Percentiles rank a stretch among this genome's conserved stretches.
Conservation (phyloP, 2,797 vertebrate species). For the Gallinago solitaria region DNA sequence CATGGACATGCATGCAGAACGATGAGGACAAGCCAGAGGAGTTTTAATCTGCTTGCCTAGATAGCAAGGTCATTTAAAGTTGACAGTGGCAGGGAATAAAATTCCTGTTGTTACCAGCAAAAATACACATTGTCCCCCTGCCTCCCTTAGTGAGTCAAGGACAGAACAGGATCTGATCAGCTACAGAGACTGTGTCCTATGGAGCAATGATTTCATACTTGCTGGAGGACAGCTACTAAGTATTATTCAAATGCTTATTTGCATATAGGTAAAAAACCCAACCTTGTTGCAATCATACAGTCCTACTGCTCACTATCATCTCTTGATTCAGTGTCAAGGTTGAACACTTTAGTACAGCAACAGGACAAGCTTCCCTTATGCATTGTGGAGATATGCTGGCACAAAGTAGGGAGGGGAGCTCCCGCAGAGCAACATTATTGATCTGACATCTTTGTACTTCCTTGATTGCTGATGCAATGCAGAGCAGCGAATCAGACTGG, state of each 20-base stretch:
- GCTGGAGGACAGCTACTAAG: neutral
- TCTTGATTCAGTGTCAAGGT: neutral
- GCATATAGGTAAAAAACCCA: neutral
- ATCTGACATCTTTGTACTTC: neutral
- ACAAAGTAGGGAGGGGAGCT: neutral
- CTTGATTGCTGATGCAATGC: neutral
- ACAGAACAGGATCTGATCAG: neutral
- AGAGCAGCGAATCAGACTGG: neutral
- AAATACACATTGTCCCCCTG: neutral
- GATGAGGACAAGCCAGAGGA: neutral
- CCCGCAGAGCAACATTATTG: neutral
- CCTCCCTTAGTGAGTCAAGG: neutral
- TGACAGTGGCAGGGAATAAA: neutral
- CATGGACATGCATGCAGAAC: neutral
- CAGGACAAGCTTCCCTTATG: neutral
- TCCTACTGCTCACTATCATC: neutral
- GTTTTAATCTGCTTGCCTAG: neutral
- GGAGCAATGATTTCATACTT: neutral
- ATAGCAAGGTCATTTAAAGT: neutral
- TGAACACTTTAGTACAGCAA: neutral
- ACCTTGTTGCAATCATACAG: neutral
- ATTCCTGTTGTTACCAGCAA: neutral
- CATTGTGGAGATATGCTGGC: neutral
- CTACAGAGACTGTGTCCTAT: neutral
- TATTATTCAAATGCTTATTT: neutral